phyloP scores from a whole-genome alignment of 2,888 invertebrate genomes.

The Folsomia manolachei region DNA sequence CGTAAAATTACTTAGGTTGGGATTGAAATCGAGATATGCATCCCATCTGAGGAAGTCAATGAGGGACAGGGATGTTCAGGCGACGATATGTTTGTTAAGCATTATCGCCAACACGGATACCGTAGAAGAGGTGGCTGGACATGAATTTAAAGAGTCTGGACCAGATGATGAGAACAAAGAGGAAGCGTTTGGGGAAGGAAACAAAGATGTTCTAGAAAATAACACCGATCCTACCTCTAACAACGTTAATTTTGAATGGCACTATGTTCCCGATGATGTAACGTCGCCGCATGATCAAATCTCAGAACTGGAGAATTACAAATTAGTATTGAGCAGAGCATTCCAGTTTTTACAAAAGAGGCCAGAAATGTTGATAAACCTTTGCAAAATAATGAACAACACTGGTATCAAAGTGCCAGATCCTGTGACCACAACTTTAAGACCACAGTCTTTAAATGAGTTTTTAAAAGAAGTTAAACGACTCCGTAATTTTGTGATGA shows the following conservation, averaged over 20 bases:
- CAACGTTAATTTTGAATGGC: background rate
- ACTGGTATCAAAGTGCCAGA: background rate
- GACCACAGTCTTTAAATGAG: background rate
- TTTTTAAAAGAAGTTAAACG: background rate
- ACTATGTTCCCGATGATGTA: background rate
- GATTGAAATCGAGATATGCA: conserved; percentile 39
- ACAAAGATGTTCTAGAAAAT: no score
- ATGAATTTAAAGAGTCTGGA: background rate
- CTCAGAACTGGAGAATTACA: background rate
- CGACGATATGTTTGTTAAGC: conserved; percentile 36
- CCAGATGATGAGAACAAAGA: background rate
- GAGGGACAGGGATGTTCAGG: conserved; percentile 36
- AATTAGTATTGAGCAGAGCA: background rate
- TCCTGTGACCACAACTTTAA: background rate
- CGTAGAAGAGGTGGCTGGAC: background rate
- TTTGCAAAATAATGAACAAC: background rate
- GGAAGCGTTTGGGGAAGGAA: background rate
- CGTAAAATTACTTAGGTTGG: conserved; percentile 13
- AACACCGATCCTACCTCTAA: background rate
- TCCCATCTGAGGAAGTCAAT: conserved; percentile 38
- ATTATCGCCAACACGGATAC: background rate
- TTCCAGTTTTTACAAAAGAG: background rate
- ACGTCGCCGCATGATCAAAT: background rate
- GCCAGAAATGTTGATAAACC: background rate
- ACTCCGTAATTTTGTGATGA: background rate